Evolutionary conservation across 2,797 vertebrate genomes (phyloP), one percentile per base, ranked within the genome.

Genomic region (Tympanoctomys barrerae): DNA sequence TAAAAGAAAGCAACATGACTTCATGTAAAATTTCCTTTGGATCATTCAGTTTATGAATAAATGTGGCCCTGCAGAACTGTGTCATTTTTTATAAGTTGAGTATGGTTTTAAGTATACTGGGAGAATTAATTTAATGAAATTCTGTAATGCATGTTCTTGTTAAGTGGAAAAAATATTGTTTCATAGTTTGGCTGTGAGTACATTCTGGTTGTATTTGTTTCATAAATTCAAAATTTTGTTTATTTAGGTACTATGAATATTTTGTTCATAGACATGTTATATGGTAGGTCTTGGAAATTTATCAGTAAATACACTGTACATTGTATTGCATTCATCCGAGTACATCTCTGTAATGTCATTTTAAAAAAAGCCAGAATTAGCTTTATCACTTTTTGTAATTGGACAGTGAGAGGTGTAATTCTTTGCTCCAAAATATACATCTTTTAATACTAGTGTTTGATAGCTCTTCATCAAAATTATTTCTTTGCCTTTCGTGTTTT

Each of bases 151-250:
- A 3, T 90, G 14, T 57, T 84, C 42, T 64, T 94, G 26, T 66
- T 91, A 75, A 59, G 9, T 78, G 78, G 54, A 7, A 64, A 52
- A 95, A 92, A 73, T 68, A 70, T 36, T 28, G 22, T 87, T 80
- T 88, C 14, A 75, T 46, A 84, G n/a, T 91, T 85, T 83, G 77
- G 26, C 87, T 85, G 16, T 85, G 88, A 93, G 26, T 90, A 33
- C 61, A 64, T 94, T 95, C 22, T 68, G 26, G 70, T 94, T 81
- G 31, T 80, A 57, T 89, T 95, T 88, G 86, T 96, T 96, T 82
- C 31, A 5, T 75, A 85, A 93, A 26, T 96, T 84, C 3, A 64
- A 70, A 84, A 14, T 82, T 83, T 96, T 94, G 78, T 21, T 86
- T 91, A 26, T 64, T 92, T 88, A 87, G 66, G 5, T 62, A 46